Evolutionary conservation across 2,113 vertebrate species (phyloP).

Genomic region (Acanthochromis polyacanthus): DNA sequence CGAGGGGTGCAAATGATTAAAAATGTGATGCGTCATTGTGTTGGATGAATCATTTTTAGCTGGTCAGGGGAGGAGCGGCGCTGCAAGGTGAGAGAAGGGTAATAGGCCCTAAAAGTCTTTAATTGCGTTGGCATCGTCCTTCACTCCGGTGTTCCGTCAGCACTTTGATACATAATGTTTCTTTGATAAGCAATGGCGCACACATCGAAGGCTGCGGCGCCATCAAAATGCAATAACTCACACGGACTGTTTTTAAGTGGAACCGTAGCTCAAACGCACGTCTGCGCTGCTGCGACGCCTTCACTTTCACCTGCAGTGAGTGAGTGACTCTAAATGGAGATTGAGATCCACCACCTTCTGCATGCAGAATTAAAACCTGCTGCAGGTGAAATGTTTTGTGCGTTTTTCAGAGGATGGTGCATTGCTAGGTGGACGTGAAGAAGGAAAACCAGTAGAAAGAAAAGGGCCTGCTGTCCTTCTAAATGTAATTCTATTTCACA

Average conservation of each 20-base stretch:
- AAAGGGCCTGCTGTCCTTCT: not conserved
- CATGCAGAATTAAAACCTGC: not conserved
- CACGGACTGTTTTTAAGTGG: not conserved
- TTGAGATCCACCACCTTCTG: not conserved
- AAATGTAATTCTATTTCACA: constrained; percentile 41
- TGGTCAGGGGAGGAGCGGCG: constrained; percentile 27
- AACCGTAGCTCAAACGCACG: not conserved
- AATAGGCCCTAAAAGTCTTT: constrained; percentile 65
- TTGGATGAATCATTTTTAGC: constrained; percentile 33
- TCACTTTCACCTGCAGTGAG: not conserved
- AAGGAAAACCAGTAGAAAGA: not conserved
- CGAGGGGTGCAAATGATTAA: not conserved
- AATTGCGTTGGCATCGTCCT: constrained; percentile 63
- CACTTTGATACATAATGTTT: constrained; percentile 56
- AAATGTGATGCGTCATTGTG: constrained; percentile 30
- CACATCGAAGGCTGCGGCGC: constrained; percentile 46
- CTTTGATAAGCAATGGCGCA: constrained; percentile 46
- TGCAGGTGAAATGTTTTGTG: not conserved
- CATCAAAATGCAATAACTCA: constrained; percentile 43
- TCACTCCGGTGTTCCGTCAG: constrained; percentile 60
- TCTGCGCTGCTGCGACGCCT: constrained; percentile 1
- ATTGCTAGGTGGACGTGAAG: not conserved
- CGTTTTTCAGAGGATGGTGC: no score
- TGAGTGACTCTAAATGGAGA: not conserved
- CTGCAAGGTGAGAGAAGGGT: constrained; percentile 68